Base-by-base conservation (phyloP, 2,888 invertebrate species). In the Orthosia gracilis region DNA sequence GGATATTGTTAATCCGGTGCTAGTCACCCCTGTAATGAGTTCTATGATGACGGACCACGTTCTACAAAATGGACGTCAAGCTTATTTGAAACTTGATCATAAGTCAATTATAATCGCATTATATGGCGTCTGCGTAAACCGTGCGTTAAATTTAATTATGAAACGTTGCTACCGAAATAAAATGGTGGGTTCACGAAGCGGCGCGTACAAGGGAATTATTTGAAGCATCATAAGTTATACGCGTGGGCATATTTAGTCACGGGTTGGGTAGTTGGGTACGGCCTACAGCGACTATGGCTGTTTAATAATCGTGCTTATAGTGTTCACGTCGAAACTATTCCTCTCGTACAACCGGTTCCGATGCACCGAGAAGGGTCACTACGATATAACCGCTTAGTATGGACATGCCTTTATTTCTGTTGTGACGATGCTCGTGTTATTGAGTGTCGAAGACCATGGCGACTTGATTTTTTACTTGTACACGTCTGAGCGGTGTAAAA, bases 171-270 rank as follows among this genome's bases (percentile, higher is more conserved):
- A 91, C 94, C 90, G 93, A 90, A 91, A 87, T 86, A 86, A 88
- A 91, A 89, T 89, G 87, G 86, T 87, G 72, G 86, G 88, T 84
- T 86, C 85, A 86, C 85, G 78, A 87, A 70, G 83, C 76, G 83
- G 76, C 47, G 82, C 82, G 80, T 86, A 86, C 88, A 84, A 89
- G 91, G 84, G 87, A 89, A 92, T 92, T 91, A 93, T 92, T 94
- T 90, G 89, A 91, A 89, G 90, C 89, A 91, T 92, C 91, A 91
- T 92, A 92, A 92, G 91, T 91, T 91, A 92, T 93, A 93, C 91
- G 94, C 94, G 95, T 95, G 94, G 95, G 95, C 92, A 90, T 92
- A 93, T 94, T 95, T 94, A 95, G 95, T 94, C 94, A 95, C 92
- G 94, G 94, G 86, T 85, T 86, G 86, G 89, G 89, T 89, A 89